Percentiles rank a stretch among this genome's conserved stretches.
phyloP scores from a whole-genome alignment of 2,113 vertebrate genomes.

The Oreocharis arfaki region DNA sequence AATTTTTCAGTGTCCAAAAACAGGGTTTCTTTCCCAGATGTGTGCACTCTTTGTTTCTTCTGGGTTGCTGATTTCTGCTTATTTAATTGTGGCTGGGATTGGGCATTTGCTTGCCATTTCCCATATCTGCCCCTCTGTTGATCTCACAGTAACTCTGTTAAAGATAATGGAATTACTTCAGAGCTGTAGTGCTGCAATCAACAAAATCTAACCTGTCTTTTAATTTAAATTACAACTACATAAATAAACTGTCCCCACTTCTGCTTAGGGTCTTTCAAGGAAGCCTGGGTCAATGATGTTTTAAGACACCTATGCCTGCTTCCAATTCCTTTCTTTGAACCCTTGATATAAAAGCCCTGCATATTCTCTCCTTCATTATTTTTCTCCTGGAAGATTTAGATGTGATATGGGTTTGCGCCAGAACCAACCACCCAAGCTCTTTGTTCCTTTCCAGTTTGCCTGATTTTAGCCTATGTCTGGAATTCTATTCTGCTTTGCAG shows the following conservation, averaged over 20 bases:
- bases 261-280: background rate
- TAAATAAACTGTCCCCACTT: background rate
- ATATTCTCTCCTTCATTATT: background rate
- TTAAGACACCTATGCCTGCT: background rate
- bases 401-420: background rate
- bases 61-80: background rate
- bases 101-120: background rate
- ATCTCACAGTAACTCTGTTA: background rate
- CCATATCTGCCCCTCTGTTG: background rate
- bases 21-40: background rate
- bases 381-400: background rate
- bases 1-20: background rate
- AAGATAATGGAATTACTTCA: background rate
- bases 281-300: background rate
- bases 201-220: background rate
- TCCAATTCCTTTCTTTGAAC: background rate
- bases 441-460: background rate
- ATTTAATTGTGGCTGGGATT: background rate
- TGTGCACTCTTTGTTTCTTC: background rate
- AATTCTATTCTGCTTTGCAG: background rate
- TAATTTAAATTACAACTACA: background rate
- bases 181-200: background rate
- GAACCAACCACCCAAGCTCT: background rate
- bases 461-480: background rate
- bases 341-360: background rate